Conservation (phyloP, 1,140 invertebrate genomes). For the Epicauta chinensis region DNA sequence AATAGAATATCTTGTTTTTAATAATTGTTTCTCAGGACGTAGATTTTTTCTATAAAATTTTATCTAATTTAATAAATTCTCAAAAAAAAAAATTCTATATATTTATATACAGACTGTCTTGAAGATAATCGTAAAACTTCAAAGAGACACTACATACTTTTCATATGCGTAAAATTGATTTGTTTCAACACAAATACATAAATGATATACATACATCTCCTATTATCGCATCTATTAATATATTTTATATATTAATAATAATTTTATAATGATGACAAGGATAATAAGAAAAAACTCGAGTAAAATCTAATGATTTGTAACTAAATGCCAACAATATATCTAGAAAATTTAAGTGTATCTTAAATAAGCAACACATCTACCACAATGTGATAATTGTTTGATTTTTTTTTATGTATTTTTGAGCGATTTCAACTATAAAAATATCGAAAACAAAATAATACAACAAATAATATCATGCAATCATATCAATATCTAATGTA, state of each 20-base stretch:
- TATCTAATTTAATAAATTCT: constrained; percentile 3
- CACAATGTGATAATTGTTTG: too few relatives aligned
- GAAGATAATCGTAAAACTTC: neutral
- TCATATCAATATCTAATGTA: constrained; percentile 43
- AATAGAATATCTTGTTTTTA: constrained; percentile 1
- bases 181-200: constrained; percentile 9
- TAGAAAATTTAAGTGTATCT: too few relatives aligned
- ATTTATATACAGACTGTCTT: neutral
- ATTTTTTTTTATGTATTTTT: too few relatives aligned
- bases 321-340: too few relatives aligned
- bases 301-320: too few relatives aligned
- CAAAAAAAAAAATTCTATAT: too few relatives aligned
- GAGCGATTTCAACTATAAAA: too few relatives aligned
- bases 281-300: neutral
- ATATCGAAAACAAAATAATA: too few relatives aligned
- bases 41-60: constrained; percentile 17
- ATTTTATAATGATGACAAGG: neutral
- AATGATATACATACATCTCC: neutral
- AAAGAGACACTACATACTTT: neutral
- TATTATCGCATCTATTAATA: neutral
- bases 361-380: too few relatives aligned
- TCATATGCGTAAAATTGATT: neutral
- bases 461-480: constrained; percentile 39
- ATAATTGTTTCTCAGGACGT: neutral
- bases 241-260: neutral